Evolutionary conservation across 2,797 vertebrate genomes (phyloP), one percentile per base, ranked within the genome.

Genomic region (Phrynocephalus forsythii): DNA sequence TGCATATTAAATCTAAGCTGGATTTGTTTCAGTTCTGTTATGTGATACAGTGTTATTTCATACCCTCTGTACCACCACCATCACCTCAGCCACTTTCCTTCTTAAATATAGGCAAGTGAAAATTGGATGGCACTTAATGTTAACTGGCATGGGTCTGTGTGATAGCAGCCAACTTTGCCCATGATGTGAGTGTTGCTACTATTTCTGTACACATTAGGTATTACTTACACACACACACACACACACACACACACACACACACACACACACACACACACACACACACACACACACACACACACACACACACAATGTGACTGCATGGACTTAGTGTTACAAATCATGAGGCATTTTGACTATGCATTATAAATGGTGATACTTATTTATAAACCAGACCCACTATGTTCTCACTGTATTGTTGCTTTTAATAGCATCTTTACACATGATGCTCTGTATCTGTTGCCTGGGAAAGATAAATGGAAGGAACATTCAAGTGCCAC

Each of bases 351-450:
- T 94, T 94, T 93, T 93, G 91, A 95, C 93, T 95, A 84, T 95
- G 93, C 91, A 92, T 95, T 95, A 94, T 93, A 95, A 95, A 95
- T 95, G 96, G 94, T 82, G 83, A n/a, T 92, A 85, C 79, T 92
- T 94, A 94, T 96, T 95, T 96, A 95, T 96, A 96, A 94, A 93
- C 91, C 85, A 90, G 93, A 93, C 87, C 88, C 91, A 56, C 86
- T 85, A 79, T 89, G 33, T 92, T 92, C 91, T 91, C 71, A 0
- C 84, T 82, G 50, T 91, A 87, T 92, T 95, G 91, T 90, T 91
- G 90, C 86, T 90, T 93, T 89, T 88, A 89, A 91, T 93, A 91
- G 87, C 80, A 24, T 91, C 91, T 85, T 85, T 79, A 73, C 84
- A 79, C n/a, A 89, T 8, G 13, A 88, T 44, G 87, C 92, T 94